Percentiles rank a stretch among this genome's conserved stretches.
These are phyloP conservation scores for Dicranocentrus wangi DNA, from an alignment of 2,888 invertebrate genomes.

Conservation along the genomic window DNA sequence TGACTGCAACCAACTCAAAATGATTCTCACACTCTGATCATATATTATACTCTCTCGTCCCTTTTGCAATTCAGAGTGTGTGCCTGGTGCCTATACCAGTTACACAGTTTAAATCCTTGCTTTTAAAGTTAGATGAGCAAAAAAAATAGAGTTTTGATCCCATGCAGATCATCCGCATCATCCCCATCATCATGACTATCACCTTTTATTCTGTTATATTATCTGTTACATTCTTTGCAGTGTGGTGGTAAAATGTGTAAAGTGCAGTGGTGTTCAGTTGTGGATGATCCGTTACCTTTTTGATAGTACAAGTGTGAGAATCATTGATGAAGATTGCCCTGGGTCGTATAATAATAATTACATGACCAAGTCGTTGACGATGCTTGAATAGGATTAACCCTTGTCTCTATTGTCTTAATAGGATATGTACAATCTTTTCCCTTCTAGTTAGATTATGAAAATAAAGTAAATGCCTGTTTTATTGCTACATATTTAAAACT, in stretches of 20 bases:
- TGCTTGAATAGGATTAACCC: conserved; percentile 24
- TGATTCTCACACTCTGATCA: conserved; percentile 16
- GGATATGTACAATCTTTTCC: conserved; percentile 7
- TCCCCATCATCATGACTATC: not conserved
- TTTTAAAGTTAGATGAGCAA: too few relatives aligned
- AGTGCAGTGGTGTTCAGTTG: conserved; percentile 1
- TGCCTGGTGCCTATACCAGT: not conserved
- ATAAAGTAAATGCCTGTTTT: not conserved
- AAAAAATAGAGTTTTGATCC: not conserved
- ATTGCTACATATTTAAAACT: too few relatives aligned
- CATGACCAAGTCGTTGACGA: conserved; percentile 13
- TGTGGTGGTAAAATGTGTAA: conserved; percentile 10
- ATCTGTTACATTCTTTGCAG: not conserved
- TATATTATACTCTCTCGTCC: not conserved
- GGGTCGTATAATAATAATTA: conserved; percentile 16
- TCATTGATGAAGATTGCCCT: conserved; percentile 25
- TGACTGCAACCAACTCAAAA: conserved; percentile 1
- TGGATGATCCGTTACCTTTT: conserved; percentile 27
- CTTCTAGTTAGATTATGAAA: not conserved
- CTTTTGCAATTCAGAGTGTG: not conserved
- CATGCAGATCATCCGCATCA: conserved; percentile 11
- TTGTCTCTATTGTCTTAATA: conserved; percentile 26
- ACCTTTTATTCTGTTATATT: not conserved
- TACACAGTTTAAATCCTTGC: too few relatives aligned
- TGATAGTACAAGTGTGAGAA: conserved; percentile 38